Conservation (phyloP, 2,888 invertebrate genomes). For the Plebejus anna region DNA sequence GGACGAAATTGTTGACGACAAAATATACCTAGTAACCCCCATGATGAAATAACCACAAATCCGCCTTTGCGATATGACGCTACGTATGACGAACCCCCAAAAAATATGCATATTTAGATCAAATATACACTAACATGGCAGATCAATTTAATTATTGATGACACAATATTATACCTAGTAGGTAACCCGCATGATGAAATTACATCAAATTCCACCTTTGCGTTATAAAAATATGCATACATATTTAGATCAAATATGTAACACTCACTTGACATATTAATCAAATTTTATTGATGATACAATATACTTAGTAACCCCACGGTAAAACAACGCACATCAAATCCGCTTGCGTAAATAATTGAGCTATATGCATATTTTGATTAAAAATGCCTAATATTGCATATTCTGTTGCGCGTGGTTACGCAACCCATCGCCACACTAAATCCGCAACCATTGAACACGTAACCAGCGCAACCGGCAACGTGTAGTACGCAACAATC, state of each 20-base stretch:
- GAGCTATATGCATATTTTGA: too few relatives aligned
- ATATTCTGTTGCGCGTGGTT: background rate
- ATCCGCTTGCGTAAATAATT: too few relatives aligned
- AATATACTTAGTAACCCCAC: too few relatives aligned
- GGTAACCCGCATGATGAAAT: background rate
- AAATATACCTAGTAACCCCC: background rate
- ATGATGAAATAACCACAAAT: background rate
- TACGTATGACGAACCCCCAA: background rate
- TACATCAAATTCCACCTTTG: background rate
- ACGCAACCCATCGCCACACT: background rate
- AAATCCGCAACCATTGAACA: background rate
- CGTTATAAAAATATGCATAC: background rate
- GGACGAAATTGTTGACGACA: background rate
- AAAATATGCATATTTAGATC: too few relatives aligned
- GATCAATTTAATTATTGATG: too few relatives aligned
- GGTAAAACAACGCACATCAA: too few relatives aligned
- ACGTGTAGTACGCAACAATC: conserved; percentile 46
- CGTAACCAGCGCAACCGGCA: background rate
- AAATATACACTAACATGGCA: too few relatives aligned
- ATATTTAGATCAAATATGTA: background rate
- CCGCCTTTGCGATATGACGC: background rate
- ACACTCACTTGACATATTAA: background rate
- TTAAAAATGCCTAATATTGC: background rate
- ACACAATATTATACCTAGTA: too few relatives aligned
- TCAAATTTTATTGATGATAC: too few relatives aligned